Evolutionary conservation across 2,113 vertebrate genomes (phyloP).

Genomic region (Ranitomeya imitator): DNA sequence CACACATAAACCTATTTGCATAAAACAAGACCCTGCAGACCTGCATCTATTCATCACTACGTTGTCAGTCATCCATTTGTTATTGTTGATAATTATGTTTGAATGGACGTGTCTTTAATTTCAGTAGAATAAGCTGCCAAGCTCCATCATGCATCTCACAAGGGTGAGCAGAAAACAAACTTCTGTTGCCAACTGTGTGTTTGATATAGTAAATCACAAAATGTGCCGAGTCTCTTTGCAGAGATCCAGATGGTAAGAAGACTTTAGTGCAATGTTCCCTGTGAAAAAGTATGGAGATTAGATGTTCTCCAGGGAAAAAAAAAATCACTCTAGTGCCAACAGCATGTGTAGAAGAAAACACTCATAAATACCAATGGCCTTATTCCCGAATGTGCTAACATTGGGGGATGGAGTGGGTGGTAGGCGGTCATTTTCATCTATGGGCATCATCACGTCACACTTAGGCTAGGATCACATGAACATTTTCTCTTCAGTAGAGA

Average conservation of each 20-base stretch:
- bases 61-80: not conserved
- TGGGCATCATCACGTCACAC: no score
- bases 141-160: conserved; percentile 2
- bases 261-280: not conserved
- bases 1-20: not conserved
- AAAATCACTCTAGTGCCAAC: no score
- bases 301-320: no score
- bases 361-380: no score
- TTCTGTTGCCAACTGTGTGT: not conserved
- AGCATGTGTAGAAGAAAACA: no score
- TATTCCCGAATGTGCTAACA: no score
- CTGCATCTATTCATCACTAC: not conserved
- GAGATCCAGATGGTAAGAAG: not conserved
- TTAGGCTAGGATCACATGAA: no score
- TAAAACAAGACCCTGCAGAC: not conserved
- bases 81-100: not conserved
- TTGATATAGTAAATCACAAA: not conserved
- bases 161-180: not conserved
- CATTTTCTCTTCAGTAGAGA: no score
- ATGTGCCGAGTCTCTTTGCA: not conserved
- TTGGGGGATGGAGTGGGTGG: no score
- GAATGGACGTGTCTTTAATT: conserved; percentile 14
- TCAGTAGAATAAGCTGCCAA: not conserved
- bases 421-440: no score
- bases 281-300: not conserved